Conservation (phyloP, 1,140 invertebrate species). For the Drosophila eugracilis region DNA sequence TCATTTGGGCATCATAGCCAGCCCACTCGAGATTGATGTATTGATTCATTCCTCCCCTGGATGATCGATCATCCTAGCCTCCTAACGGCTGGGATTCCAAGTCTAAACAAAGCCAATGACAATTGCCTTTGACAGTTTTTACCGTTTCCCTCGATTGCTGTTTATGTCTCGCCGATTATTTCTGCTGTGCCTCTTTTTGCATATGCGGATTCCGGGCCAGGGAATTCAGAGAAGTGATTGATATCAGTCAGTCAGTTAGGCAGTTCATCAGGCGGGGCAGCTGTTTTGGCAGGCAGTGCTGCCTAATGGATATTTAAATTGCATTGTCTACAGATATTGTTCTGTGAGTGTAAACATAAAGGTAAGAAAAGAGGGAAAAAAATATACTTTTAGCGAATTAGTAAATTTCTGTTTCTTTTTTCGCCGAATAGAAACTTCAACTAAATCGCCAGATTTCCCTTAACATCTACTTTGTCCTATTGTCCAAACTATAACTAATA, state of each 20-base stretch:
- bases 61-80: constrained; percentile 72
- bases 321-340: constrained; percentile 6
- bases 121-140: constrained; percentile 79
- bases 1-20: constrained; percentile 48
- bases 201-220: constrained; percentile 28
- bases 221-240: constrained; percentile 45
- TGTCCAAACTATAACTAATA: constrained; percentile 3
- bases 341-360: background rate
- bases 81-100: constrained; percentile 30
- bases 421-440: too few species aligned
- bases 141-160: constrained; percentile 65
- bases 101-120: constrained; percentile 61
- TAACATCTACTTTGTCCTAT: too few species aligned
- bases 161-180: constrained; percentile 54
- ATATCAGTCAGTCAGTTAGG: constrained; percentile 36
- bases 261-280: constrained; percentile 39
- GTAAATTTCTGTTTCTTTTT: too few species aligned
- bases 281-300: constrained; percentile 45
- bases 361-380: too few species aligned
- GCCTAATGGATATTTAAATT: constrained; percentile 49
- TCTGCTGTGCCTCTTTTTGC: constrained; percentile 40
- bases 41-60: constrained; percentile 11
- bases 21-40: constrained; percentile 65
- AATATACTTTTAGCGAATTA: too few species aligned
- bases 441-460: too few species aligned